These are phyloP conservation scores for Ischnus inquisitorius DNA, from an alignment of 2,888 invertebrate genomes.

Conservation along the genomic window DNA sequence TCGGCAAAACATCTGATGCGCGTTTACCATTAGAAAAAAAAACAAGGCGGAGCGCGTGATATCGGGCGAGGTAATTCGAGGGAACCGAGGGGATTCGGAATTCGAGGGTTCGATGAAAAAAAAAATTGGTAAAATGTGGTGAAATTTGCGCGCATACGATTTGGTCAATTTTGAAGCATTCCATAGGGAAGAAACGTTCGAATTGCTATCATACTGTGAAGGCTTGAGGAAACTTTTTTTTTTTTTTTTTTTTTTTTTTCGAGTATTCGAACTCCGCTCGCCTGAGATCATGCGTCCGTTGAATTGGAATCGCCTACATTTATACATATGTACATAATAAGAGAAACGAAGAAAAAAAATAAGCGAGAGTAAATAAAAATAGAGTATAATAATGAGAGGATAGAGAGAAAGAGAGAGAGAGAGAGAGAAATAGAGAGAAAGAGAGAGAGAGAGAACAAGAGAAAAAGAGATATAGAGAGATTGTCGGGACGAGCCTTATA, in stretches of 20 bases:
- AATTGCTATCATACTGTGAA: not conserved
- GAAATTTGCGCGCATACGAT: not conserved
- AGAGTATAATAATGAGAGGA: constrained; percentile 49
- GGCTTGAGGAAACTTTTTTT: constrained; percentile 18
- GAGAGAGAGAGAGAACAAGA: constrained; percentile 43
- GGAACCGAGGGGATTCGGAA: constrained; percentile 17
- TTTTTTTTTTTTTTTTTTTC: constrained; percentile 34
- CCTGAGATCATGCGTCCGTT: constrained; percentile 55
- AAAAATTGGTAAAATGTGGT: not conserved
- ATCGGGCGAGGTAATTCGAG: constrained; percentile 59
- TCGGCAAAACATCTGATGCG: constrained; percentile 62
- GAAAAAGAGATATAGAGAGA: constrained; percentile 41
- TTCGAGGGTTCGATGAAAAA: not conserved
- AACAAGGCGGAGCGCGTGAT: constrained; percentile 31
- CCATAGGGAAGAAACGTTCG: constrained; percentile 21
- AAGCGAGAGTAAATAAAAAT: constrained; percentile 46
- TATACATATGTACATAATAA: constrained; percentile 71
- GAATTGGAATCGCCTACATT: constrained; percentile 69
- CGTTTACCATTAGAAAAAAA: constrained; percentile 54
- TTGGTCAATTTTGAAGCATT: constrained; percentile 38
- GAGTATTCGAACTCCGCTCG: constrained; percentile 52
- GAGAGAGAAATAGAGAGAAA: constrained; percentile 40
- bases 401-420: constrained; percentile 41
- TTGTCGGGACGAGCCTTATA: constrained; percentile 70
- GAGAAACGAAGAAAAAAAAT: constrained; percentile 25